Percentiles rank a stretch among this genome's conserved stretches.
phyloP scores from a whole-genome alignment of 2,113 vertebrate species.

The Falcunculus frontatus region DNA sequence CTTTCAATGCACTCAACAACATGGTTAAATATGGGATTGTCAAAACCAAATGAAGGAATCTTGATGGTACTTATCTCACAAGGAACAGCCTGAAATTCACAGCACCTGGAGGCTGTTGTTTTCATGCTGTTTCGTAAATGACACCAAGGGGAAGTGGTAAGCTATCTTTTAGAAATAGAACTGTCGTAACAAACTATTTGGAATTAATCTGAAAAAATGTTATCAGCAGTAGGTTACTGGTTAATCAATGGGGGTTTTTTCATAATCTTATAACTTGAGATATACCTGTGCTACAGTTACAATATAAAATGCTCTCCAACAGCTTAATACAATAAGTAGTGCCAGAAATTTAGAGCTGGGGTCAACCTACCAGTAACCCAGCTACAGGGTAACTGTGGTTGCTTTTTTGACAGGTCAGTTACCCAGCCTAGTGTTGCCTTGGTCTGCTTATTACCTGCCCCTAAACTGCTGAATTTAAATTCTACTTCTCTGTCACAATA shows the following conservation, averaged over 20 bases:
- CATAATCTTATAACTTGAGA: neutral
- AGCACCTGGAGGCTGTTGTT: slow-evolving; percentile 25
- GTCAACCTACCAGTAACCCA: neutral
- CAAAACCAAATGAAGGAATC: slow-evolving; percentile 21
- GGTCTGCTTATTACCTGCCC: neutral
- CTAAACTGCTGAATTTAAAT: neutral
- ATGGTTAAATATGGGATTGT: slow-evolving; percentile 12
- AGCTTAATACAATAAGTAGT: neutral
- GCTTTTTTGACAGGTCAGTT: neutral
- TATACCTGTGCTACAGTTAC: neutral
- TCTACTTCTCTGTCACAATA: neutral
- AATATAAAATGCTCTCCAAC: neutral
- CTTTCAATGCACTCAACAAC: neutral
- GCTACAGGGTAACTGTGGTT: rapidly evolving
- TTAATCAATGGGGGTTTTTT: neutral
- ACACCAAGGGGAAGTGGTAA: slow-evolving; percentile 9
- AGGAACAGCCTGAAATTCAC: slow-evolving; percentile 18
- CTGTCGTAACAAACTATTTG: neutral
- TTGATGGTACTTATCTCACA: slow-evolving; percentile 27
- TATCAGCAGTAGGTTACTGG: neutral
- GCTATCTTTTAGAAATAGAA: neutral
- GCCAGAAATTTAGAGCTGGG: neutral
- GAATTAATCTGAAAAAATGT: neutral
- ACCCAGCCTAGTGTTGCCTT: neutral
- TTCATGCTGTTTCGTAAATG: slow-evolving; percentile 24